These are phyloP conservation scores for Drymonia ruficornis DNA, from an alignment of 2,888 invertebrate genomes.

Conservation along the genomic window DNA sequence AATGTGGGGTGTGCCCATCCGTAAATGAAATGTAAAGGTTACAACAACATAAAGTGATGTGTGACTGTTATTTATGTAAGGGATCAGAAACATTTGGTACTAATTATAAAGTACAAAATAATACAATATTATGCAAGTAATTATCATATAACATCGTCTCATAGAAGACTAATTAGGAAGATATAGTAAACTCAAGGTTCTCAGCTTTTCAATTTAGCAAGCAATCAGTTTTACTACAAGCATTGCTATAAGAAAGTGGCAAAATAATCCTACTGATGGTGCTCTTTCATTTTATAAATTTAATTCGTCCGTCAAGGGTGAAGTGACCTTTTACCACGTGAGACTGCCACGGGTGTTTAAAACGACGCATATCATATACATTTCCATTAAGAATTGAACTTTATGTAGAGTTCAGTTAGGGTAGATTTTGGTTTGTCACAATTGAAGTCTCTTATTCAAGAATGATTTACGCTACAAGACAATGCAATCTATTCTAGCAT, in stretches of 20 bases:
- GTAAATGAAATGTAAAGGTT: no score
- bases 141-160: no score
- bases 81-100: no score
- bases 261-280: slow-evolving; percentile 30
- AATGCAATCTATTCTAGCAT: slow-evolving; percentile 78
- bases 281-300: slow-evolving; percentile 55
- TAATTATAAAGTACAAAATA: no score
- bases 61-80: no score
- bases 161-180: no score
- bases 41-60: no score
- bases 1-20: no score
- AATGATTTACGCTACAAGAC: slow-evolving; percentile 77
- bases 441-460: slow-evolving; percentile 60
- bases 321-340: slow-evolving; percentile 72
- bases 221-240: slow-evolving; percentile 2
- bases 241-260: slow-evolving; percentile 16
- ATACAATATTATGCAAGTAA: no score
- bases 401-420: slow-evolving; percentile 32
- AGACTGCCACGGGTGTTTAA: slow-evolving; percentile 32
- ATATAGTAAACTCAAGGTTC: no score
- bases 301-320: slow-evolving; percentile 64
- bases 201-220: background rate
- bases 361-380: slow-evolving; percentile 33
- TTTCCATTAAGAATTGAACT: slow-evolving; percentile 35
- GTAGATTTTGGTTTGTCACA: slow-evolving; percentile 42